Conservation (phyloP, 2,113 vertebrate genomes). For the Nestor notabilis region DNA sequence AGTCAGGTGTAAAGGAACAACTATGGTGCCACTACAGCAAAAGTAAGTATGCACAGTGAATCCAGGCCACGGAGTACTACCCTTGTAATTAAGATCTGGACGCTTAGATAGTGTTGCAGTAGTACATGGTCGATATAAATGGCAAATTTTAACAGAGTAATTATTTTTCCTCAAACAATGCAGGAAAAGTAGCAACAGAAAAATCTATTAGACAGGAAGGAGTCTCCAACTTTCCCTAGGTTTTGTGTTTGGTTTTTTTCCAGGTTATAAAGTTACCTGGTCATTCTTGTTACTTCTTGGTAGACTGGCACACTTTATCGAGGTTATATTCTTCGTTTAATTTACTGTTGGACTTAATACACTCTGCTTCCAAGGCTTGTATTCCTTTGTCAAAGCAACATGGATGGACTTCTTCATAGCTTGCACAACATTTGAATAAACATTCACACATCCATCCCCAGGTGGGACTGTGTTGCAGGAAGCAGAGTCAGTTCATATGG, state of each 20-base stretch:
- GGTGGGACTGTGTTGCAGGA: neutral
- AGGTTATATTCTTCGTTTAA: neutral
- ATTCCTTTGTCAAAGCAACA: neutral
- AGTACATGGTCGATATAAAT: neutral
- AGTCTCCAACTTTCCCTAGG: neutral
- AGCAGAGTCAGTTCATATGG: neutral
- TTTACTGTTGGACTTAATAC: neutral
- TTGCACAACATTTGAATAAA: neutral
- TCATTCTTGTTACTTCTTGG: neutral
- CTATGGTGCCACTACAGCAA: neutral
- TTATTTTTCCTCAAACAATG: neutral
- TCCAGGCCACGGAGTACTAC: neutral
- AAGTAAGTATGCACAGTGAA: neutral
- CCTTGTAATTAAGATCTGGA: neutral
- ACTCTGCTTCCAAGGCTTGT: neutral
- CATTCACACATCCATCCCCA: rapidly evolving
- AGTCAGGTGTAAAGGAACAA: neutral
- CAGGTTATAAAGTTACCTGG: neutral
- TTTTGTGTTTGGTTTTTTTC: neutral
- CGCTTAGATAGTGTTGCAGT: neutral
- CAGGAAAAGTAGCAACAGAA: neutral
- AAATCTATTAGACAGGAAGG: neutral
- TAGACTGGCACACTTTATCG: neutral
- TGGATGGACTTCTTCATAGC: neutral
- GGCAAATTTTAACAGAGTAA: neutral